These are phyloP conservation scores for Buphagus erythrorhynchus DNA, from an alignment of 2,797 vertebrate species.

Conservation along the genomic window DNA sequence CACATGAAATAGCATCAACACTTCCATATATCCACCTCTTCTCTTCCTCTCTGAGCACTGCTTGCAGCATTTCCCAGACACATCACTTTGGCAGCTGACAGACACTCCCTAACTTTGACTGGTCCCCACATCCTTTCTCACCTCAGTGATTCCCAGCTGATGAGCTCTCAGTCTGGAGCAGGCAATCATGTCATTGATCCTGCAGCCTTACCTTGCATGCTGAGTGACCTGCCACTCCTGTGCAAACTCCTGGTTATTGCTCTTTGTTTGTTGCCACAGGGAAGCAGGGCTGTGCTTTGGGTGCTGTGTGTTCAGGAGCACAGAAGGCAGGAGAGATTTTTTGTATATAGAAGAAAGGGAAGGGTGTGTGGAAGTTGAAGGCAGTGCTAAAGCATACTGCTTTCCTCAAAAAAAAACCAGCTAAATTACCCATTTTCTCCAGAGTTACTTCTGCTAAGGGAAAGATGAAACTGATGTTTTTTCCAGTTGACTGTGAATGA, in stretches of 20 bases:
- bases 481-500: background rate
- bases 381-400: background rate
- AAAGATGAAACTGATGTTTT: constrained; percentile 9
- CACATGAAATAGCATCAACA: background rate
- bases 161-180: constrained; percentile 36
- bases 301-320: background rate
- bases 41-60: background rate
- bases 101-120: background rate
- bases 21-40: background rate
- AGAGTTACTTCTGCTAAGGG: background rate
- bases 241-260: background rate
- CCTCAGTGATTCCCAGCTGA: constrained; percentile 19
- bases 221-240: background rate
- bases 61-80: background rate
- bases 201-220: background rate
- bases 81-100: constrained; percentile 24
- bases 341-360: background rate
- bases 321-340: background rate
- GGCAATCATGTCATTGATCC: constrained; percentile 4
- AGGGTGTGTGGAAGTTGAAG: background rate
- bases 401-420: background rate
- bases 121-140: constrained; percentile 39
- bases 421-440: background rate
- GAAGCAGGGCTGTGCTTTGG: background rate
- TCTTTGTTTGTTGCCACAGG: background rate